Base-by-base conservation (phyloP, 2,888 invertebrate genomes). In the Parnassius apollo region DNA sequence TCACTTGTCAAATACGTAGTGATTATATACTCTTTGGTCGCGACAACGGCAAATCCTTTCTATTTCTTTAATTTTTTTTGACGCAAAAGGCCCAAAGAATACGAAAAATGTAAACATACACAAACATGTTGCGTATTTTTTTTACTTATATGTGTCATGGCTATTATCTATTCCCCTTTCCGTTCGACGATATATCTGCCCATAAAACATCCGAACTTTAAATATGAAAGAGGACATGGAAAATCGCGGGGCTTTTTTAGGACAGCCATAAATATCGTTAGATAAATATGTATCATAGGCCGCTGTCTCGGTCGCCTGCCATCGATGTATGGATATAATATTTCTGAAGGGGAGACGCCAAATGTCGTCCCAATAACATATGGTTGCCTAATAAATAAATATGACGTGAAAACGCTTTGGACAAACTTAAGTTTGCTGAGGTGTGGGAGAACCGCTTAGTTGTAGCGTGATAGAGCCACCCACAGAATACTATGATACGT, bases 261-360 rank as follows among this genome's bases (percentile, higher is more conserved):
- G 73, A 71, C 71, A 68, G 73, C 79, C 77, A 88, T 91, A 91
- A 91, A 91, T 91, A 89, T 83, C 83, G 82, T 85, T 81, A 86
- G 85, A 90, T 89, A 88, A 90, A 91, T 89, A 88, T 89, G 86
- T 89, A 89, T 88, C 85, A 84, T 85, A 86, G 87, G 78, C 81
- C 84, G 78, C 75, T 85, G 87, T 83, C 86, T 82, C 75, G 78
- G 72, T 70, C 71, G 73, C 68, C 71, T 60, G 73, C 73, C 75
- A 75, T 78, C 75, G 78, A 78, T 80, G 78, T 78, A 78, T 77
- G 77, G 68, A 75, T 71, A 73, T 77, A 81, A 45, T 62, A 54
- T 62, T 62, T 13, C 54, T 42, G 44, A 48, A 35, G 61, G 61
- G 57, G 57, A 35, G 25, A 54, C 25, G 46, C 61, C 50, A 51